Percentiles rank a stretch among this genome's conserved stretches.
Conservation (phyloP, 2,888 invertebrate species). For the Carabus problematicus region DNA sequence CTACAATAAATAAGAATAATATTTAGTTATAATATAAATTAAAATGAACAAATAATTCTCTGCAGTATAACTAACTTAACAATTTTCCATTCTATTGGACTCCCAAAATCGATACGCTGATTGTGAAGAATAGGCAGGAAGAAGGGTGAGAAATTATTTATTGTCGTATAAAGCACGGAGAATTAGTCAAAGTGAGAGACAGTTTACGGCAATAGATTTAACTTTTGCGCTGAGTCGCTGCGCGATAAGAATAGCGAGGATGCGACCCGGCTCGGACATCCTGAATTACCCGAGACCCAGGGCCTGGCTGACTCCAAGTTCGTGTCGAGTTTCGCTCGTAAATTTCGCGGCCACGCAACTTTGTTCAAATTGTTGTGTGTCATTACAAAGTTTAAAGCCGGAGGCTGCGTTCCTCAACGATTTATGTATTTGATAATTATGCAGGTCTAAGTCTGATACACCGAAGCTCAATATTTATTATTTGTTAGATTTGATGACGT, state of each 20-base stretch:
- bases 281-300: slow-evolving; percentile 37
- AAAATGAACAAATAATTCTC: too few species aligned
- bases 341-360: slow-evolving; percentile 41
- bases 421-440: slow-evolving; percentile 42
- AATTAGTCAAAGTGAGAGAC: slow-evolving; percentile 17
- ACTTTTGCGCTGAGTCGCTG: slow-evolving; percentile 35
- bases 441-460: slow-evolving; percentile 37
- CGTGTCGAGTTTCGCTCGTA: slow-evolving; percentile 33
- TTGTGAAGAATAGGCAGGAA: background rate
- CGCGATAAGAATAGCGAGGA: slow-evolving; percentile 25
- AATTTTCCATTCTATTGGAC: background rate
- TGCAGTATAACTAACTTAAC: too few species aligned
- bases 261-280: slow-evolving; percentile 36
- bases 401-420: slow-evolving; percentile 36
- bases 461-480: slow-evolving; percentile 33
- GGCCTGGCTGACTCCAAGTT: slow-evolving; percentile 27
- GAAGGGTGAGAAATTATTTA: slow-evolving; percentile 6
- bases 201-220: slow-evolving; percentile 23
- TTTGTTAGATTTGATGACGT: background rate
- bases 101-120: background rate
- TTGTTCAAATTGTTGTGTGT: slow-evolving; percentile 42
- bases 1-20: too few species aligned
- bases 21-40: too few species aligned
- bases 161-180: background rate
- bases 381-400: slow-evolving; percentile 42